These are phyloP conservation scores for Silurus meridionalis DNA, from an alignment of 2,113 vertebrate species.

Conservation along the genomic window DNA sequence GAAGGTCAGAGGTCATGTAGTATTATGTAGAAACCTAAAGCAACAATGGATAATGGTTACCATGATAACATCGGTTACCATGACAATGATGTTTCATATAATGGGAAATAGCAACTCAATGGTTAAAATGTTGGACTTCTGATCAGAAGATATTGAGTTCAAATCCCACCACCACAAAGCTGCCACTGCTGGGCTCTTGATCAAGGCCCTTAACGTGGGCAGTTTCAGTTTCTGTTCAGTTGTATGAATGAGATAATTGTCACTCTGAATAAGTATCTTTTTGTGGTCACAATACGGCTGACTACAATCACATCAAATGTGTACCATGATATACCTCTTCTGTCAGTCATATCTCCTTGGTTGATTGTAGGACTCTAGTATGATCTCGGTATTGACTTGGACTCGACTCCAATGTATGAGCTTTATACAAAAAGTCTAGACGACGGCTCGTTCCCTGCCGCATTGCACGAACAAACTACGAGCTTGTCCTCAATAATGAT, in stretches of 20 bases:
- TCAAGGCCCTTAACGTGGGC: no score
- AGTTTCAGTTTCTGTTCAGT: no score
- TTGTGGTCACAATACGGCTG: neutral
- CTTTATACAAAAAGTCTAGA: neutral
- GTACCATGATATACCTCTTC: neutral
- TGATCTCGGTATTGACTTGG: neutral
- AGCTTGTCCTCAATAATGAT: neutral
- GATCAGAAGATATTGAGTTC: no score
- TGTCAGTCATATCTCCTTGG: neutral
- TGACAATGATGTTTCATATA: neutral
- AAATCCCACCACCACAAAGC: no score
- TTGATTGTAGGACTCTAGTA: neutral
- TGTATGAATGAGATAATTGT: no score
- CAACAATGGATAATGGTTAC: neutral
- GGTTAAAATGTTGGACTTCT: no score
- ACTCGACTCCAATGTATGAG: neutral
- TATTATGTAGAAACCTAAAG: neutral
- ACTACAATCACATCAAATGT: neutral
- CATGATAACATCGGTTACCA: neutral
- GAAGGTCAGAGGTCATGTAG: constrained; percentile 40
- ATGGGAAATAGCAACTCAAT: no score
- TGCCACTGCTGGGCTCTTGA: no score
- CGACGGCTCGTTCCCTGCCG: neutral
- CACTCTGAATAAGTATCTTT: no score
- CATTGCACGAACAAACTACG: neutral